Percentiles rank a stretch among this genome's conserved stretches.
Evolutionary conservation across 30 jellyfish, hydroid and myxozoan genomes (phyloP).

Genomic region (Catostylus mosaicus): DNA sequence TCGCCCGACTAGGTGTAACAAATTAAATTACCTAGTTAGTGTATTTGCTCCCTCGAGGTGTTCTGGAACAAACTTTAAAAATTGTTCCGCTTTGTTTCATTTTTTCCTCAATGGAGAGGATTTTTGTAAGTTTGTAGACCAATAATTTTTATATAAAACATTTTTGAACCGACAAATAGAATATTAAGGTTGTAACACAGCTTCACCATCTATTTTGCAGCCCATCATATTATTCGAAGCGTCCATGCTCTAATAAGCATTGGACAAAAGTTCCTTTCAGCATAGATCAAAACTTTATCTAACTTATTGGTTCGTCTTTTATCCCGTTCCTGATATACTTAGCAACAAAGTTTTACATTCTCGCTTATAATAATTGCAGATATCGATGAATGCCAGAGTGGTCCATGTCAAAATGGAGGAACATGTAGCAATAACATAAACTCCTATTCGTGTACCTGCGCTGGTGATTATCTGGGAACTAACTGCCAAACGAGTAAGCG

Average conservation of each 20-base stretch:
- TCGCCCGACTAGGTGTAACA: too few species aligned
- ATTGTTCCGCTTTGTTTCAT: too few species aligned
- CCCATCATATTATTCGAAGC: background rate
- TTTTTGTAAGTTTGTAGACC: too few species aligned
- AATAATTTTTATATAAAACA: too few species aligned
- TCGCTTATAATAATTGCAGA: background rate
- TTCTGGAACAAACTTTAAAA: too few species aligned
- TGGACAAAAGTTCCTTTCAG: background rate
- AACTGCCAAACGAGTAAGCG: constrained; percentile 31
- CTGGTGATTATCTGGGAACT: background rate
- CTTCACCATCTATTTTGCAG: too few species aligned
- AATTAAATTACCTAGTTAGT: too few species aligned
- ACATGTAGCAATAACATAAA: constrained; percentile 10
- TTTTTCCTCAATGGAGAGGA: too few species aligned
- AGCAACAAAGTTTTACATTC: background rate
- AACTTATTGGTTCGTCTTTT: background rate
- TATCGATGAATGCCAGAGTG: constrained; percentile 8
- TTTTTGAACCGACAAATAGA: too few species aligned
- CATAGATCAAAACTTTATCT: background rate
- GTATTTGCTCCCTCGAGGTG: too few species aligned
- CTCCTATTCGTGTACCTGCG: constrained; percentile 27
- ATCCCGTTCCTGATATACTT: background rate
- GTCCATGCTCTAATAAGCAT: background rate
- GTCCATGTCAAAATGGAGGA: constrained; percentile 27
- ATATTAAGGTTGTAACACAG: too few species aligned